Base-by-base conservation (phyloP, 2,888 invertebrate species). In the Anoplius nigerrimus region DNA sequence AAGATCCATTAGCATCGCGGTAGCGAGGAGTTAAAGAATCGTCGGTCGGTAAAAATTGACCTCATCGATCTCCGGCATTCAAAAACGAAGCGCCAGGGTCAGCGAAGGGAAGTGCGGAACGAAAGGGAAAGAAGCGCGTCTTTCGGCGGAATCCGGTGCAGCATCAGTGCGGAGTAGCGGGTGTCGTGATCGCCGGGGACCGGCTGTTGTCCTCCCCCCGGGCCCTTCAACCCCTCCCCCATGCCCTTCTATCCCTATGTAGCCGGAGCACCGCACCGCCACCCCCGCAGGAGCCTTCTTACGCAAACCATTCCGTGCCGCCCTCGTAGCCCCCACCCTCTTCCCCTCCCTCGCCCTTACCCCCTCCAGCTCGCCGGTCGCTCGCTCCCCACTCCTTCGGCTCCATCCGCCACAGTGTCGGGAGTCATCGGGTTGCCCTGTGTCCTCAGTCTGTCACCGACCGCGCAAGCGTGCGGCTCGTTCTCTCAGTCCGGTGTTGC, bases 391-490 rank as follows among this genome's bases (percentile, higher is more conserved):
- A 69, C 75, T 62, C 56, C 27, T 18, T 55, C 55, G 55, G 56
- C 71, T 64, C 55, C 69, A 71, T 76, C 69, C 79, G 74, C 70
- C 69, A 72, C 71, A 69, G 76, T 77, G 82, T 80, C 80, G 80
- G 76, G 83, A 82, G 75, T 81, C 80, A 77, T 83, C 81, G 81
- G 67, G 53, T 74, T 71, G 58, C 73, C 55, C 72, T 66, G 76
- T 75, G 67, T 72, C 70, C 74, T 87, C 84, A 87, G 88, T 88
- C 82, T 80, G 80, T 82, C 81, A 83, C 82, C 81, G 85, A 82
- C 80, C 83, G 88, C 84, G 84, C 84, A 82, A 83, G 84, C 86
- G 88, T 85, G 79, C 80, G 85, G 81, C 75, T 79, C 80, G 71
- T 62, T 11, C 20, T 20, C 20, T 11, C 11, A 52, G 45, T 6